Evolutionary conservation across 2,888 invertebrate species (phyloP).

Genomic region (Torymus tubicola): DNA sequence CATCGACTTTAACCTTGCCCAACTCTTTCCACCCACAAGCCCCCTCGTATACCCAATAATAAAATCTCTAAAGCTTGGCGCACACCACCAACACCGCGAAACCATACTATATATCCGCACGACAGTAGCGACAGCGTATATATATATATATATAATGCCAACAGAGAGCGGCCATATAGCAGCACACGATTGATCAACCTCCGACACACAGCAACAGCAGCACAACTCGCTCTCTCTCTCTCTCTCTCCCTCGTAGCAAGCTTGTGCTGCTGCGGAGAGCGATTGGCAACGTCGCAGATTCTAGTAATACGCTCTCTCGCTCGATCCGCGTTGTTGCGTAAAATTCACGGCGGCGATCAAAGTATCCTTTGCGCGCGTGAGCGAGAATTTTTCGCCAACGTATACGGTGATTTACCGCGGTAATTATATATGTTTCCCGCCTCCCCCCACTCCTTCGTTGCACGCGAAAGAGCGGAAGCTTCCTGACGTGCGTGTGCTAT

Average conservation of each 20-base stretch:
- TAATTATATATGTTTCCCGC: not conserved
- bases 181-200: conserved; percentile 27
- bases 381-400: conserved; percentile 21
- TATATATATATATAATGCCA: no score
- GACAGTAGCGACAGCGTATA: not conserved
- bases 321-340: conserved; percentile 26
- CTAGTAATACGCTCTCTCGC: conserved; percentile 16
- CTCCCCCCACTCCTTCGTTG: not conserved
- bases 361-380: not conserved
- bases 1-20: no score
- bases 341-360: conserved; percentile 34
- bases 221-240: not conserved
- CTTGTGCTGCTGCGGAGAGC: not conserved
- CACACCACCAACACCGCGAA: no score
- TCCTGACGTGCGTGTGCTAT: conserved; percentile 2
- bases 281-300: conserved; percentile 53
- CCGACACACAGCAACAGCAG: not conserved
- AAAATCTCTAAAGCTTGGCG: no score
- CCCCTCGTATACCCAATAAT: not conserved
- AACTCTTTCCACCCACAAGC: not conserved
- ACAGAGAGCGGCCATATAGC: not conserved
- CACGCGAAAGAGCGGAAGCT: conserved; percentile 22
- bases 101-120: not conserved
- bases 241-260: not conserved
- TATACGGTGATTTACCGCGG: not conserved